Evolutionary conservation across 2,888 invertebrate genomes (phyloP).

Genomic region (Drosophila kanekoi): DNA sequence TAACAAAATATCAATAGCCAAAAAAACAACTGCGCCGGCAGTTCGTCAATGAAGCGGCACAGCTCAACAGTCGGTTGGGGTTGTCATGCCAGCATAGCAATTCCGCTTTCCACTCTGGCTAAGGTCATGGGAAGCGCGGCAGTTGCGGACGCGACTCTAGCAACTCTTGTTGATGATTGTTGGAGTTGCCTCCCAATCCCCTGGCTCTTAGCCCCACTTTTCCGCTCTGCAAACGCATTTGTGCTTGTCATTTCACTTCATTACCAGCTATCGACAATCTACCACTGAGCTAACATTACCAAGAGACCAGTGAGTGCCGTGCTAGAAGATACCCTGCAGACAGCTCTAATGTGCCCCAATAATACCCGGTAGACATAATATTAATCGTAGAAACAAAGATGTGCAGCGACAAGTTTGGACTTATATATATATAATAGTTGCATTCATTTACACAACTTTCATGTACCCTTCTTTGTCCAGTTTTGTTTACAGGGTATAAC

Average conservation of each 20-base stretch:
- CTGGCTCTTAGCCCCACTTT: background rate
- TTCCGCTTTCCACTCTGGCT: conserved; percentile 66
- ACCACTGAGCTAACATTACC: conserved; percentile 57
- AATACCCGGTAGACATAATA: background rate
- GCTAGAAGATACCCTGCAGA: background rate
- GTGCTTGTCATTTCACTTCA: conserved; percentile 75
- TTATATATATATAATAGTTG: no score
- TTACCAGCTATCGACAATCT: conserved; percentile 60
- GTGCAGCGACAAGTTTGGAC: no score
- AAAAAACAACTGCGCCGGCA: conserved; percentile 27
- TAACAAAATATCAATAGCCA: conserved; percentile 51
- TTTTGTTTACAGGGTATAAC: conserved; percentile 7
- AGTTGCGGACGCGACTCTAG: conserved; percentile 61
- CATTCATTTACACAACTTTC: background rate
- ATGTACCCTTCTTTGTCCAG: background rate
- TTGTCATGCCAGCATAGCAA: conserved; percentile 61
- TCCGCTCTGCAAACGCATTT: conserved; percentile 33
- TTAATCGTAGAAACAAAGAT: no score
- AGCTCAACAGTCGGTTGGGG: conserved; percentile 17
- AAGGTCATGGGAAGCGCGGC: conserved; percentile 81
- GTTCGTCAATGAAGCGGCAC: conserved; percentile 1
- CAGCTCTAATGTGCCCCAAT: background rate
- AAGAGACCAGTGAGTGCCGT: background rate
- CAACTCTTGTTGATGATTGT: conserved; percentile 32
- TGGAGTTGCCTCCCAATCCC: conserved; percentile 36